Evolutionary conservation across 2,113 vertebrate species (phyloP).

Genomic region (Dasyprocta punctata): DNA sequence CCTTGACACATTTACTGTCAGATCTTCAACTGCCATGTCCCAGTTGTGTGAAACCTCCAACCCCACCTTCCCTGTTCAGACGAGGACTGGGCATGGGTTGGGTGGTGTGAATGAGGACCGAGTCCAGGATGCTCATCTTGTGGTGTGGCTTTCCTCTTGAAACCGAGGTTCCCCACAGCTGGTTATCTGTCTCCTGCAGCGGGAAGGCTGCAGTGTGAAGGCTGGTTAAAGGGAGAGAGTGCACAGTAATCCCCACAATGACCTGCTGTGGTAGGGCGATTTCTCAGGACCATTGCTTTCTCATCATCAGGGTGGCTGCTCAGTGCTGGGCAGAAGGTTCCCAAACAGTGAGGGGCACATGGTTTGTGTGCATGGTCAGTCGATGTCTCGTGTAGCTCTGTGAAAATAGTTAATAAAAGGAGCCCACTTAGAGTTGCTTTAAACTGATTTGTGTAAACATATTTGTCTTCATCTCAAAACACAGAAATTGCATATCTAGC

Average conservation of each 20-base stretch:
- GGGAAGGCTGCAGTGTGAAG: background rate
- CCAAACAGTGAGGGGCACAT: too few relatives aligned
- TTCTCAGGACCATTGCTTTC: background rate
- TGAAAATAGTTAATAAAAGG: background rate
- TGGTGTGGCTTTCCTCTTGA: background rate
- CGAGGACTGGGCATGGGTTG: background rate
- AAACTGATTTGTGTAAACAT: background rate
- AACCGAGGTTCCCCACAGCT: background rate
- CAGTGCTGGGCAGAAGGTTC: background rate
- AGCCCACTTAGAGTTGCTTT: background rate
- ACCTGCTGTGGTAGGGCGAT: background rate
- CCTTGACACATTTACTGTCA: background rate
- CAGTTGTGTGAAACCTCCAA: background rate
- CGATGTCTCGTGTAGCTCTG: accelerated
- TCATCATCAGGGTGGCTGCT: background rate
- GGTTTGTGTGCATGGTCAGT: background rate
- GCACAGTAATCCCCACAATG: background rate
- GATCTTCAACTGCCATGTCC: background rate
- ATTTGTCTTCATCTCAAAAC: background rate
- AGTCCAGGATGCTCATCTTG: background rate
- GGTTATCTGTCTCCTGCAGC: accelerated
- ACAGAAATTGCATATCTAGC: background rate
- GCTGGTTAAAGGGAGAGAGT: background rate
- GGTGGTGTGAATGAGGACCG: background rate
- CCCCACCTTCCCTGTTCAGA: background rate